phyloP scores from a whole-genome alignment of 1,140 invertebrate species.

The Drosophila jambulina region DNA sequence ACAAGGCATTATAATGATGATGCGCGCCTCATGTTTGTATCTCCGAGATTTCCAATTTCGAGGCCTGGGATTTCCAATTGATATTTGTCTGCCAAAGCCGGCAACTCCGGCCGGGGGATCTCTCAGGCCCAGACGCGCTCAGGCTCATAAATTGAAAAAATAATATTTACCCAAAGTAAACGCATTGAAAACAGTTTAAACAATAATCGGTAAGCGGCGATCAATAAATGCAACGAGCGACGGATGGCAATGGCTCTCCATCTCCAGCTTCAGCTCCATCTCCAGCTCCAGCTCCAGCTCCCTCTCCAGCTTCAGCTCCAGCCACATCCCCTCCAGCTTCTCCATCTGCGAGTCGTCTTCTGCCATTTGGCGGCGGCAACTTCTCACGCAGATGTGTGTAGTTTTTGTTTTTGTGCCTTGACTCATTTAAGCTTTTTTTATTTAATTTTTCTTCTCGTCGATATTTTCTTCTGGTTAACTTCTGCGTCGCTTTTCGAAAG shows the following conservation, averaged over 20 bases:
- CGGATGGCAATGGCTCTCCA: conserved; percentile 39
- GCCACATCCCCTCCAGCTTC: conserved; percentile 16
- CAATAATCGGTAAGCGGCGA: conserved; percentile 80
- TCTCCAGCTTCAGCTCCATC: conserved; percentile 3
- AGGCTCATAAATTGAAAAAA: conserved; percentile 80
- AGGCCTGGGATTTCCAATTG: conserved; percentile 69
- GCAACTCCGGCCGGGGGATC: conserved; percentile 34
- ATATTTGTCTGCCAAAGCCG: conserved; percentile 76
- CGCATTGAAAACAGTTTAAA: conserved; percentile 84
- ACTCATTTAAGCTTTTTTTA: conserved; percentile 82
- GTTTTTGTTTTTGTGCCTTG: conserved; percentile 61
- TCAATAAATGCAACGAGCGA: conserved; percentile 69
- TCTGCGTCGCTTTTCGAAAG: conserved; percentile 71
- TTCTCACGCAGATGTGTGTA: conserved; percentile 81
- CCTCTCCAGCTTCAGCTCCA: conserved; percentile 1
- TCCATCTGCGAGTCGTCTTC: conserved; percentile 19
- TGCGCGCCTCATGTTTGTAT: conserved; percentile 63
- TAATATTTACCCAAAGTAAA: conserved; percentile 82
- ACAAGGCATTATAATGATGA: conserved; percentile 59
- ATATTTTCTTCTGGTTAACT: conserved; percentile 77
- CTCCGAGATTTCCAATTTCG: conserved; percentile 73
- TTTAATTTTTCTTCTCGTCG: conserved; percentile 75
- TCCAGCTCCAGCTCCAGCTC: not conserved
- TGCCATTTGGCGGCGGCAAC: conserved; percentile 55
- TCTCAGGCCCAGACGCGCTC: conserved; percentile 49